Percentiles rank a stretch among this genome's conserved stretches.
Conservation (phyloP, 92 coral and sea anemone genomes). For the Epizoanthus stellaris region DNA sequence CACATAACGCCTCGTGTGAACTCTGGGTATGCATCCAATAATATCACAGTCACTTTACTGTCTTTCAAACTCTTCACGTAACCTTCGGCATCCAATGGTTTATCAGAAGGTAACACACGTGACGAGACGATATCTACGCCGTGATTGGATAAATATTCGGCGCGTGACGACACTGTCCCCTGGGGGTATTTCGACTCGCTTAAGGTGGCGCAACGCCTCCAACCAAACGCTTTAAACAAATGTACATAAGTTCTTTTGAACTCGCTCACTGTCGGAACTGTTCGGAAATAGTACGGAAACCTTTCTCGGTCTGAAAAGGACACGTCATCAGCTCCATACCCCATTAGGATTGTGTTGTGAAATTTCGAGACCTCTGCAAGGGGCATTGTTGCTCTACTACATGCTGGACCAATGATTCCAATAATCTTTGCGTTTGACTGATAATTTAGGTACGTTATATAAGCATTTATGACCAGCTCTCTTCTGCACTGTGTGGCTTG, state of each 20-base stretch:
- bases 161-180: constrained; percentile 73
- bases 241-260: constrained; percentile 71
- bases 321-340: constrained; percentile 84
- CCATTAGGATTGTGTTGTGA: constrained; percentile 80
- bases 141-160: constrained; percentile 64
- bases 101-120: constrained; percentile 74
- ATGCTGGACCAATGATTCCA: constrained; percentile 83
- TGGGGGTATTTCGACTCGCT: constrained; percentile 80
- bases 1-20: constrained; percentile 80
- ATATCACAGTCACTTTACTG: constrained; percentile 62
- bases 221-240: constrained; percentile 61
- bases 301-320: constrained; percentile 71
- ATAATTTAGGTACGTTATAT: constrained; percentile 68
- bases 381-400: constrained; percentile 80
- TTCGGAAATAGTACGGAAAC: constrained; percentile 79
- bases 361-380: constrained; percentile 76
- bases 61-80: constrained; percentile 64
- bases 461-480: constrained; percentile 76
- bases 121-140: constrained; percentile 72
- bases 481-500: constrained; percentile 80
- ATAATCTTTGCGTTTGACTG: constrained; percentile 59
- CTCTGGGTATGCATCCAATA: constrained; percentile 77
- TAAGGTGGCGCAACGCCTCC: constrained; percentile 76
- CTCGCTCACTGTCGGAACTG: constrained; percentile 79
- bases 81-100: constrained; percentile 58